Conservation (phyloP, 2,113 vertebrate species). For the Peromyscus californicus region DNA sequence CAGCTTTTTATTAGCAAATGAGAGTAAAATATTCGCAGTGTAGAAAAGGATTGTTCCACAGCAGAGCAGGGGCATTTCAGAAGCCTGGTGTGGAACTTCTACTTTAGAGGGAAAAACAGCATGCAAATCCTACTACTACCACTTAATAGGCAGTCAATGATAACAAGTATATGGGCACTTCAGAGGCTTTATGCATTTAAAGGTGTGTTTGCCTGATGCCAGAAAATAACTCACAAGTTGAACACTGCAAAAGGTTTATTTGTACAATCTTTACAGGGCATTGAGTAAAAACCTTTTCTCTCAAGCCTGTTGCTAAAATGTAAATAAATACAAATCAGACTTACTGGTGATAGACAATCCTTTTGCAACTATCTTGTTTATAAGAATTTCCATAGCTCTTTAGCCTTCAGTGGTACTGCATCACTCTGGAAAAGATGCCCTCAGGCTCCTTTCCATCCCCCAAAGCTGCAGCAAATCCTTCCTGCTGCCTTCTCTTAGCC, state of each 20-base stretch:
- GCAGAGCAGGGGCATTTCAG: background rate
- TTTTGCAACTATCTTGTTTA: fast-evolving
- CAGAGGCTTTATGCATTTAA: background rate
- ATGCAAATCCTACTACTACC: background rate
- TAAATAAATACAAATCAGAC: conserved; percentile 9
- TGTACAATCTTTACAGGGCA: background rate
- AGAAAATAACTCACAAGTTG: background rate
- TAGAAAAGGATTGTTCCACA: too few species aligned
- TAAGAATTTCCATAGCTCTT: background rate
- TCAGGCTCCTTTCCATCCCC: conserved; percentile 93
- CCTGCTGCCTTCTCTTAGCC: conserved; percentile 91
- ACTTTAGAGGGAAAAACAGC: background rate
- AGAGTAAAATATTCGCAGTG: too few species aligned
- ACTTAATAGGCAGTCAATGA: too few species aligned
- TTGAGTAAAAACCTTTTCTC: background rate
- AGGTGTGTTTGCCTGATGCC: background rate
- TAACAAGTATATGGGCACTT: background rate
- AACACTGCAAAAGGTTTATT: conserved; percentile 53
- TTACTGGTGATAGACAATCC: background rate
- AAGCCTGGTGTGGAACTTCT: too few species aligned
- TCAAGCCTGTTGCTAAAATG: background rate
- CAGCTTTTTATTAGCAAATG: too few species aligned
- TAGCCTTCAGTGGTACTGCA: conserved; percentile 86
- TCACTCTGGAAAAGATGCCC: conserved; percentile 94
- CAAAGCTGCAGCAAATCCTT: conserved; percentile 93